Evolutionary conservation across 2,797 vertebrate species (phyloP), one percentile per base, ranked within the genome.

Genomic region (Stomatorhinus walkeri): DNA sequence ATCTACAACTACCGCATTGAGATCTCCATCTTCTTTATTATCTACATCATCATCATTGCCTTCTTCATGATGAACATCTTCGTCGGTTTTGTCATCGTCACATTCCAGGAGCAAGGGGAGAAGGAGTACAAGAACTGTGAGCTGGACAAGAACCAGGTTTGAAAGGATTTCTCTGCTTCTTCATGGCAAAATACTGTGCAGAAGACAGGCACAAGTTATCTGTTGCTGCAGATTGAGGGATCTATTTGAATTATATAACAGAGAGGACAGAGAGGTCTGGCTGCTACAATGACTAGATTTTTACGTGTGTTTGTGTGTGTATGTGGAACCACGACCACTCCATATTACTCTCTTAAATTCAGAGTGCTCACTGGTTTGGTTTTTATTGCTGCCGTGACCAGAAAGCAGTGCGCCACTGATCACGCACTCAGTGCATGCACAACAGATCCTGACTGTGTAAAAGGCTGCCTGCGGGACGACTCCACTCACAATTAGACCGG

Each of bases 41-140:
- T 99, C 94, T 99, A 99, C 94, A 99, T 99, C 95, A 99, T 99
- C 95, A 99, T 99, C 92, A 99, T 99, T 4, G 98, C 98, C 87
- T 99, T 99, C 95, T 99, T 99, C 93, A 99, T 99, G 98, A 99
- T 99, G 98, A 99, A 99, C 94, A 99, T 99, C 96, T 99, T 99
- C 32, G 98, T 99, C 92, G 98, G 98, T 95, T 99, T 99, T 88
- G 98, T 99, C 91, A 99, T 99, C 87, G 98, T 99, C 91, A 99
- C 98, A 0, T 99, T 99, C 93, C 98, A 99, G 95, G 98, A 99
- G 90, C 98, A 99, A 92, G 98, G 98, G 93, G 98, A 99, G 91
- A 98, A 99, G 92, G 98, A 99, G 92, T 99, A 99, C 93, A 99
- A 98, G 96, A 99, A 99, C 96, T 99, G 98, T 95, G 98, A 99